These are phyloP conservation scores for Tiphia femorata DNA, from an alignment of 2,888 invertebrate species.

Conservation along the genomic window DNA sequence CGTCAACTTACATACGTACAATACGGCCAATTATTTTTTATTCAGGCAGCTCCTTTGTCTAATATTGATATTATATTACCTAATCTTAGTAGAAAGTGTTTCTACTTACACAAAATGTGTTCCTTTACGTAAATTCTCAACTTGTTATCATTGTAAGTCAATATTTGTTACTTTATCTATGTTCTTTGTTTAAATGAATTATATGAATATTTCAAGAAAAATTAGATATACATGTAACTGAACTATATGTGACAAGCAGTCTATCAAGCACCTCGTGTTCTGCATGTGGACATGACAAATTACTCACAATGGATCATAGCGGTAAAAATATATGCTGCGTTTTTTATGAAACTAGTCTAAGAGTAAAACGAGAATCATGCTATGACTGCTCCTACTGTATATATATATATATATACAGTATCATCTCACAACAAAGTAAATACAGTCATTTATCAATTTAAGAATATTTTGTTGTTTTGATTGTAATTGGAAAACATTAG, in stretches of 20 bases:
- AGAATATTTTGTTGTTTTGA: too few relatives aligned
- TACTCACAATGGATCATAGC: conserved; percentile 28
- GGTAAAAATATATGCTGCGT: conserved; percentile 28
- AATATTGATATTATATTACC: background rate
- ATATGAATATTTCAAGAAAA: background rate
- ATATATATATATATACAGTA: conserved; percentile 21
- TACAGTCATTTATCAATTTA: too few relatives aligned
- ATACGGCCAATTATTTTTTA: background rate
- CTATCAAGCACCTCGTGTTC: too few relatives aligned
- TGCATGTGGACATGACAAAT: conserved; percentile 3
- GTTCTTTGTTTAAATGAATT: background rate
- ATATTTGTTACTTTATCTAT: background rate
- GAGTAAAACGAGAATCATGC: conserved; percentile 29
- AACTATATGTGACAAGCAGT: too few relatives aligned
- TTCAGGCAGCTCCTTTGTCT: background rate
- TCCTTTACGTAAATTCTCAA: background rate
- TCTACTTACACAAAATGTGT: background rate
- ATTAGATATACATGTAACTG: too few relatives aligned
- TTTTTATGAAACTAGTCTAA: conserved; percentile 59
- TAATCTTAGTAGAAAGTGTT: background rate
- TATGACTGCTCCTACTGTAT: conserved; percentile 27
- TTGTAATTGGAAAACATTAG: too few relatives aligned
- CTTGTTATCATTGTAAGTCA: background rate
- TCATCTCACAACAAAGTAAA: conserved; percentile 30
- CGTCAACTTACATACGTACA: background rate